Evolutionary conservation across 2,888 invertebrate species (phyloP), one percentile per base, ranked within the genome.

Genomic region (Celastrina argiolus): DNA sequence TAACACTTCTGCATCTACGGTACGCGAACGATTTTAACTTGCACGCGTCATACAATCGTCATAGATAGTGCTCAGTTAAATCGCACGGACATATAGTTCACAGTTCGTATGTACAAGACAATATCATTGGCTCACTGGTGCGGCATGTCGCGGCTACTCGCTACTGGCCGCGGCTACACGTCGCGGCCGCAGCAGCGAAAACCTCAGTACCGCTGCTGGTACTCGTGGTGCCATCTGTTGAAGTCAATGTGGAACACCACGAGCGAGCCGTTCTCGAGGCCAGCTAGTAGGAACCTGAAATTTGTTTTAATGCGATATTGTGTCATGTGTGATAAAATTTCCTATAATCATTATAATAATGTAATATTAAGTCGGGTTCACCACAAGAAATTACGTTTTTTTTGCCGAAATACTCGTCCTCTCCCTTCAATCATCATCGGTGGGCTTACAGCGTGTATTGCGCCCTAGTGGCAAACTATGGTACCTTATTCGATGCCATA

Each of bases 171-270:
- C 36, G 61, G 14, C 64, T 65, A 69, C 26, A 66, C 64, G 65
- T 68, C 65, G 66, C 67, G 72, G 61, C 69, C 66, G 67, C 69
- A 66, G 71, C 65, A 73, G 36, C 67, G 66, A 66, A 70, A 67
- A 73, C 73, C 78, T 93, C 93, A 97, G 92, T 97, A 97, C 78
- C 97, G 94, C 87, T 97, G 97, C 82, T 98, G 97, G 88, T 97
- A 98, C 88, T 98, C 97, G 85, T 98, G 97, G 88, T 98, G 98
- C 98, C 98, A 98, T 81, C 97, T 93, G 91, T 99, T 99, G 93
- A 99, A 99, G 91, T 99, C 99, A 85, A 99, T 98, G 92, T 99
- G 99, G 92, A 99, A 99, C 78, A 99, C 98, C 70, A 99, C 97
- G 75, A 99, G 96, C 66, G 99, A 98, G 66, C 99, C 99, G 75